Evolutionary conservation across 2,113 vertebrate species (phyloP), one percentile per base, ranked within the genome.

Genomic region (Neoarius graeffei): DNA sequence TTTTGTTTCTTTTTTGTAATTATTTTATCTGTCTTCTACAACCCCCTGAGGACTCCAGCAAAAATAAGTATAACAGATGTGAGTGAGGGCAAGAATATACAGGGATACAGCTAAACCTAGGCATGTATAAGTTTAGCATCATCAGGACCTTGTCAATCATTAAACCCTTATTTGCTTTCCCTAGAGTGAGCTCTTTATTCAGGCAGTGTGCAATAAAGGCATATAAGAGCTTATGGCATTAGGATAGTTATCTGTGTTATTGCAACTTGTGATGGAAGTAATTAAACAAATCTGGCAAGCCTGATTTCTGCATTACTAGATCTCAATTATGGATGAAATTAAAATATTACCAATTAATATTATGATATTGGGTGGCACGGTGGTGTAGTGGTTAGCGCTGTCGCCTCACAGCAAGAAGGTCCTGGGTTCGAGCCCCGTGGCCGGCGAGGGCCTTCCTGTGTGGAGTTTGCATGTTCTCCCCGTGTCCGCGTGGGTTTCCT

Each of bases 41-140:
- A 20, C 4, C 48, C 57, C 3, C 19, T 59, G n/a, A 79, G 17
- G 13, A 73, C 59, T 62, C 13, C 57, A 35, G 42, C 20, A 74
- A 7, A 48, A 76, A 7, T 74, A 10, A 76, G n/a, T 82, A 67
- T 56, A 89, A 27, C 77, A 82, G 71, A 54, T 54, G 27, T 57
- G 76, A 86, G 73, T 14, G 17, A 81, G 62, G 73, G 30, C 73
- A 62, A 80, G 64, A n/a, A 27, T 79, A 27, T 79, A 56, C 50
- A 56, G 50, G 76, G 11, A 76, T 52, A 76, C 10, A 25, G 71
- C 42, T 76, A 76, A 52, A 76, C 4, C 71, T 25, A 50, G 8
- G 42, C 19, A 77, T 54, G 23, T 15, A 14, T 27, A 27, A 54
- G 50, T 23, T 5, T 25, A 52, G 42, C 42, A 20, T 25, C 11